Percentiles rank a stretch among this genome's conserved stretches.
Conservation (phyloP, 2,888 invertebrate species). For the Hirudinaria manillensis region DNA sequence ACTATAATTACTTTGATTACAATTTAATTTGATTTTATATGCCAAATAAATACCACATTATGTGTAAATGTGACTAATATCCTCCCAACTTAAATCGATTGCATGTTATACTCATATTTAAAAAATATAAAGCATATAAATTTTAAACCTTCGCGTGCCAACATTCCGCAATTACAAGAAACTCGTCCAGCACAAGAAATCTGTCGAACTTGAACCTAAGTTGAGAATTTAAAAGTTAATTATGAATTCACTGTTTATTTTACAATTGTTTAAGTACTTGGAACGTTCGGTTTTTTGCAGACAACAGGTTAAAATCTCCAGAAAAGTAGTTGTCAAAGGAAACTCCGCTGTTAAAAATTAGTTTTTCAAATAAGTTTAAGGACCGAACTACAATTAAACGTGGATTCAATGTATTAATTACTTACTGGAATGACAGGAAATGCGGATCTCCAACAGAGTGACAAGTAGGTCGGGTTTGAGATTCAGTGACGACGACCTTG, state of each 20-base stretch:
- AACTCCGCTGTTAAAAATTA: background rate
- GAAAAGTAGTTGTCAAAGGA: background rate
- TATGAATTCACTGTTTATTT: background rate
- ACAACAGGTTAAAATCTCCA: background rate
- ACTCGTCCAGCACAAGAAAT: background rate
- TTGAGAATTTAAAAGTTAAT: background rate
- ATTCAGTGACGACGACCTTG: background rate
- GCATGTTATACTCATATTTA: too few species aligned
- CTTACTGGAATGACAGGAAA: too few species aligned
- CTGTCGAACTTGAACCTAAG: constrained; percentile 5
- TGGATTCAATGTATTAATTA: too few species aligned
- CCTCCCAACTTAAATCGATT: too few species aligned
- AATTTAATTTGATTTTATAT: background rate
- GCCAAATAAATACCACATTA: too few species aligned
- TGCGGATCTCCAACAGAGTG: background rate
- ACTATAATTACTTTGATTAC: background rate
- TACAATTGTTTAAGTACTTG: background rate
- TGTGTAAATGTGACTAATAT: too few species aligned
- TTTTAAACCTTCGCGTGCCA: background rate
- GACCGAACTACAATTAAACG: too few species aligned
- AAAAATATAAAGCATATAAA: too few species aligned
- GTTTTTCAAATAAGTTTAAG: too few species aligned
- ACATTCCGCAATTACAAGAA: background rate
- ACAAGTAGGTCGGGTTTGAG: background rate
- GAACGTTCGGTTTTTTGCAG: background rate